Conservation (phyloP, 2,113 vertebrate genomes). For the Clupea harengus region DNA sequence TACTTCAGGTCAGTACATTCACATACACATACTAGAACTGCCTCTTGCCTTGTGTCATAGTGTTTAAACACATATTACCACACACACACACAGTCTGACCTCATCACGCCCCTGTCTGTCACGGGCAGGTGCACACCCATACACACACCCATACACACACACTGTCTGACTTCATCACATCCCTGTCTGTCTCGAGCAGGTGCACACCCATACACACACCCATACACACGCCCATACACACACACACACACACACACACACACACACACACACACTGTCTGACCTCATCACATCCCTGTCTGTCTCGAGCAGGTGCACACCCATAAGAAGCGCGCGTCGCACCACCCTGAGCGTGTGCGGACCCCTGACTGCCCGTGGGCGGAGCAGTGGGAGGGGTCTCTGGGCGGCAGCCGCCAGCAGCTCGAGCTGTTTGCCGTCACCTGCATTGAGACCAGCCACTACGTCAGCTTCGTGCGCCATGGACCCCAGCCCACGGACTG, state of each 20-base stretch:
- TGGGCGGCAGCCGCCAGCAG: constrained; percentile 61
- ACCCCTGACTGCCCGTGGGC: constrained; percentile 56
- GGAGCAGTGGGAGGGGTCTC: constrained; percentile 50
- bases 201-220: background rate
- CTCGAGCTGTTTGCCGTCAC: constrained; percentile 78
- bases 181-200: no score
- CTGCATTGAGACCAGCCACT: constrained; percentile 83
- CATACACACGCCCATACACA: background rate
- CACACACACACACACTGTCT: background rate
- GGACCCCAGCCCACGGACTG: constrained; percentile 67
- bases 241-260: background rate
- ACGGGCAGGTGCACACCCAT: constrained; percentile 75
- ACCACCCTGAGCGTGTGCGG: constrained; percentile 57
- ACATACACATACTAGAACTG: no score
- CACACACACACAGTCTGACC: background rate
- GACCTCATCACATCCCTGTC: background rate
- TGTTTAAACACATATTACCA: background rate
- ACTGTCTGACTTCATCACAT: no score
- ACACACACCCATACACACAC: constrained; percentile 18
- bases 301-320: constrained; percentile 70
- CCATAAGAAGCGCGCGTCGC: constrained; percentile 69
- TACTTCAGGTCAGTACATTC: no score
- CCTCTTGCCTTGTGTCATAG: background rate
- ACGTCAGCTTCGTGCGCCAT: constrained; percentile 78
- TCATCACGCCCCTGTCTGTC: background rate